These are phyloP conservation scores for Oryzias woworae DNA, from an alignment of 2,113 vertebrate genomes.

Conservation along the genomic window DNA sequence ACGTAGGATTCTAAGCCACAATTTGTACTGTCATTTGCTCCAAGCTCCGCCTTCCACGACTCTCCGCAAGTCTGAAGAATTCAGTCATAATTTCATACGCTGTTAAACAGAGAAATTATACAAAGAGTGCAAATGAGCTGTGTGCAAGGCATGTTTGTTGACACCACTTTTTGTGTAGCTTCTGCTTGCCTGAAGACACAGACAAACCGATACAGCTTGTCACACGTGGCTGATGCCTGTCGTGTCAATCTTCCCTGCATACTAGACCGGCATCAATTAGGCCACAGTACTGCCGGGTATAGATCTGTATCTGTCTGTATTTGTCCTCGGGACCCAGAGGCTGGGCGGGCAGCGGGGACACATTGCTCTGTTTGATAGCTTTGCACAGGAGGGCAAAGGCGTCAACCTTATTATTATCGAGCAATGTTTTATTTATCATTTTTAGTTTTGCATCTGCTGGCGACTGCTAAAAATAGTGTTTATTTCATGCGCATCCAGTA, in stretches of 20 bases:
- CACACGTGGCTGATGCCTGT: slow-evolving; percentile 61
- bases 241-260: slow-evolving; percentile 50
- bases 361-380: slow-evolving; percentile 50
- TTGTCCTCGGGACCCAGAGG: slow-evolving; percentile 49
- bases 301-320: slow-evolving; percentile 62
- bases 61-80: slow-evolving; percentile 23
- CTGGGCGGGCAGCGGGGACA: slow-evolving; percentile 41
- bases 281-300: slow-evolving; percentile 56
- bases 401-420: slow-evolving; percentile 45
- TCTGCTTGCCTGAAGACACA: slow-evolving; percentile 41
- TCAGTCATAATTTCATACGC: slow-evolving; percentile 46
- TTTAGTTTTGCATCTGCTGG: slow-evolving; percentile 17
- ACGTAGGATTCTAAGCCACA: slow-evolving; percentile 42
- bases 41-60: slow-evolving; percentile 43
- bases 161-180: slow-evolving; percentile 34
- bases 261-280: slow-evolving; percentile 61
- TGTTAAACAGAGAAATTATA: slow-evolving; percentile 60
- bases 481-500: slow-evolving; percentile 10
- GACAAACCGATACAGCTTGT: slow-evolving; percentile 53
- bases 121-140: slow-evolving; percentile 40
- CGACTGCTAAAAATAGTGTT: slow-evolving; percentile 20
- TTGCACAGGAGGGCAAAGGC: slow-evolving; percentile 23
- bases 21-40: slow-evolving; percentile 51
- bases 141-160: slow-evolving; percentile 24
- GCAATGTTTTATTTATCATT: slow-evolving; percentile 11